Evolutionary conservation across 64 coral and sea anemone genomes (phyloP).

Genomic region (Montipora efflorescens): DNA sequence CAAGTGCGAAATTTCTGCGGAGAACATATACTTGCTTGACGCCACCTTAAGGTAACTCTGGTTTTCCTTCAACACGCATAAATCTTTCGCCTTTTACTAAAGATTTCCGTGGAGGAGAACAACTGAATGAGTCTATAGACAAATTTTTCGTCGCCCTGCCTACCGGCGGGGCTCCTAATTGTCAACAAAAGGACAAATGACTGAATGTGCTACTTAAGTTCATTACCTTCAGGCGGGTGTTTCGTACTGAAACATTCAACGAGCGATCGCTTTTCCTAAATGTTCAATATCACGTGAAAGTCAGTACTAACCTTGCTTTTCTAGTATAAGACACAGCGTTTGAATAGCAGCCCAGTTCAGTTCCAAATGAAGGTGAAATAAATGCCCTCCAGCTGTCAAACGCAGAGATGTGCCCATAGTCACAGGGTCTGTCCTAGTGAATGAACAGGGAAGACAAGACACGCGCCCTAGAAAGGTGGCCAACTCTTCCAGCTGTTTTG

Average conservation of each 20-base stretch:
- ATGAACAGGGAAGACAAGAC: slow-evolving; percentile 31
- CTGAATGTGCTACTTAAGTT: background rate
- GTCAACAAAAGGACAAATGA: background rate
- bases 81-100: slow-evolving; percentile 95
- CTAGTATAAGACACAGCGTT: slow-evolving; percentile 42
- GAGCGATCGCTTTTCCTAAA: too few relatives aligned
- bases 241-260: too few relatives aligned
- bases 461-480: slow-evolving; percentile 60
- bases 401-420: background rate
- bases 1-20: background rate
- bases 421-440: slow-evolving; percentile 24
- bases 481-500: slow-evolving; percentile 53
- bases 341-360: slow-evolving; percentile 68
- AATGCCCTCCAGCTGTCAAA: slow-evolving; percentile 40
- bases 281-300: background rate
- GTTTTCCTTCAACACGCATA: slow-evolving; percentile 76
- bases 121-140: slow-evolving; percentile 85
- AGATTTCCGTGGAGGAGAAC: slow-evolving; percentile 87
- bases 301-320: slow-evolving; percentile 47
- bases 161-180: slow-evolving; percentile 32
- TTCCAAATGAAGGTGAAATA: slow-evolving; percentile 82
- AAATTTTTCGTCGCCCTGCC: slow-evolving; percentile 82
- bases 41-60: background rate
- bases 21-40: background rate
- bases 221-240: background rate